A percentile compares a stretch with the other conserved stretches of the same genome.
Conservation (phyloP, 2,888 invertebrate genomes). For the Drosophila subquinaria region DNA sequence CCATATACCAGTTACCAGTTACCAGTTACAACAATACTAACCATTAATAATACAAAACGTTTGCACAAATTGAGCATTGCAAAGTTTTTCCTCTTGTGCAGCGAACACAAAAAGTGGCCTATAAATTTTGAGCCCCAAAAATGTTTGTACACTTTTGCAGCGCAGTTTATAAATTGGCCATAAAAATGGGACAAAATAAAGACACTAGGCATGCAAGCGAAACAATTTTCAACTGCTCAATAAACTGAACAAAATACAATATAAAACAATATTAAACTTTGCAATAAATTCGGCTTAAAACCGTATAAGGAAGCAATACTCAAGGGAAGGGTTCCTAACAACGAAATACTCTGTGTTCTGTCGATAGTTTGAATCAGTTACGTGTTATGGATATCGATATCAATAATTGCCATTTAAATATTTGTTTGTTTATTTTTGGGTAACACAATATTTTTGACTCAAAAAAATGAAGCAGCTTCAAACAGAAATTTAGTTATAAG, state of each 20-base stretch:
- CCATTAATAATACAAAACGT: constrained; percentile 58
- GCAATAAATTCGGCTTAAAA: constrained; percentile 31
- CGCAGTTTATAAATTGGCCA: constrained; percentile 60
- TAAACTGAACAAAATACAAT: constrained; percentile 5
- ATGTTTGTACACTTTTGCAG: constrained; percentile 47
- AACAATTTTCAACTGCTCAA: constrained; percentile 13
- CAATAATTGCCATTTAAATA: too few relatives aligned
- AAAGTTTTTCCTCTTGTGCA: constrained; percentile 35
- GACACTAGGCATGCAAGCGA: constrained; percentile 5
- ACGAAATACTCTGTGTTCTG: background rate
- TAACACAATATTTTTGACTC: too few relatives aligned
- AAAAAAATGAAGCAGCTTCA: too few relatives aligned
- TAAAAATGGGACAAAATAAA: constrained; percentile 36
- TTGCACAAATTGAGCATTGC: constrained; percentile 55
- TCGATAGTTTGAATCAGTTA: too few relatives aligned
- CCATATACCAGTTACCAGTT: constrained; percentile 37
- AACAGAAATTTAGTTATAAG: too few relatives aligned
- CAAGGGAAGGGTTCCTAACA: background rate
- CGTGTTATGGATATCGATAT: too few relatives aligned
- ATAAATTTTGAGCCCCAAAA: constrained; percentile 67
- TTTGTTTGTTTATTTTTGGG: too few relatives aligned
- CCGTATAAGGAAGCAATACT: background rate
- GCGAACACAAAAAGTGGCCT: constrained; percentile 36
- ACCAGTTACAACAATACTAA: constrained; percentile 43
- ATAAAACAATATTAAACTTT: constrained; percentile 23